These are phyloP conservation scores for Sphinx pinastri DNA, from an alignment of 2,888 invertebrate species.

Conservation along the genomic window DNA sequence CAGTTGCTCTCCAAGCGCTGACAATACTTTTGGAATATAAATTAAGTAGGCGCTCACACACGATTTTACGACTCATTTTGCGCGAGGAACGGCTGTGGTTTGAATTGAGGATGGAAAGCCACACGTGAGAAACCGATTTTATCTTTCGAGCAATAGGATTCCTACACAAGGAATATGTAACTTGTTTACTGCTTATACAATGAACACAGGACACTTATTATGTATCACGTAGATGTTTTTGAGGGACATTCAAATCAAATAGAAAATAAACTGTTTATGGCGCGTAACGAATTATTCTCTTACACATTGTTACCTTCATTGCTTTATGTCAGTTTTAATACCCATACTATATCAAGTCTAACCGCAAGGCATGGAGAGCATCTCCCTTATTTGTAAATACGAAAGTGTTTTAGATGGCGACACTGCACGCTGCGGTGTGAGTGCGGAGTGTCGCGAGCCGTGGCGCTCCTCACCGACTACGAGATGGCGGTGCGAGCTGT, in stretches of 20 bases:
- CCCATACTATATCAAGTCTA: too few species aligned
- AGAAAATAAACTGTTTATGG: not conserved
- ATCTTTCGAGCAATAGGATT: not conserved
- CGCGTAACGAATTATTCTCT: not conserved
- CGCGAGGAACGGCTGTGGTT: not conserved
- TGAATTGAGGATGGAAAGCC: not conserved
- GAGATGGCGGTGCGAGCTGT: not conserved
- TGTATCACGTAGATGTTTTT: not conserved
- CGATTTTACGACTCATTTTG: not conserved
- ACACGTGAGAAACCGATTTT: not conserved
- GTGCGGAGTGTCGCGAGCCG: not conserved
- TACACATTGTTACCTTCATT: too few species aligned
- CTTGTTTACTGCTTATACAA: not conserved
- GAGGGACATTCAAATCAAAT: not conserved
- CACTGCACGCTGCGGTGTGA: not conserved
- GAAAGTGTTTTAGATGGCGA: not conserved
- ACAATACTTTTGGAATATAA: slow-evolving; percentile 6
- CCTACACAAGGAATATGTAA: not conserved
- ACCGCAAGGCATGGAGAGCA: too few species aligned
- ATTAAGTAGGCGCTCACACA: not conserved
- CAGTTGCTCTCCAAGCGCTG: not conserved
- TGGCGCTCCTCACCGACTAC: not conserved
- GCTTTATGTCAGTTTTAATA: too few species aligned
- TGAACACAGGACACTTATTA: not conserved
- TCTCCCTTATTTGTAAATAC: too few species aligned